These are phyloP conservation scores for Lontra canadensis DNA, from an alignment of 2,113 vertebrate genomes.

Conservation along the genomic window DNA sequence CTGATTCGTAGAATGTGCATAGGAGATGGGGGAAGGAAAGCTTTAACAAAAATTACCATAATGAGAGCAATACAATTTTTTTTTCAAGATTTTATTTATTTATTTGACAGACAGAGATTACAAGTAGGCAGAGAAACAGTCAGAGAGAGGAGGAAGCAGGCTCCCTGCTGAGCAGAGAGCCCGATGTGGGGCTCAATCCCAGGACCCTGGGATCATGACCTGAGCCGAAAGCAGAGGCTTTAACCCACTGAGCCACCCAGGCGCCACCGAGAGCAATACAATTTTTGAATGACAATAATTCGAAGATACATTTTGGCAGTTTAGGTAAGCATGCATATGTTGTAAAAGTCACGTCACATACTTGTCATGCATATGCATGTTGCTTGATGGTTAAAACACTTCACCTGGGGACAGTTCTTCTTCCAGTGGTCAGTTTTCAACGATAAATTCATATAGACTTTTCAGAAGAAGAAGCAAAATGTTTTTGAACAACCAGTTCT, in stretches of 20 bases:
- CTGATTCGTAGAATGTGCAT: not conserved
- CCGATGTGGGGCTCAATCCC: too few species aligned
- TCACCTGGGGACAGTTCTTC: not conserved
- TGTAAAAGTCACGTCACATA: not conserved
- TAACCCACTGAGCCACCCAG: too few species aligned
- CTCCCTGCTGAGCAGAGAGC: too few species aligned
- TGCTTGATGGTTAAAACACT: not conserved
- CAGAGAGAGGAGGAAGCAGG: too few species aligned
- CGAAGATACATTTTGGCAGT: not conserved
- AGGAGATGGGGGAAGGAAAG: not conserved
- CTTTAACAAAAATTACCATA: conserved; percentile 24
- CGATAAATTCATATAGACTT: not conserved
- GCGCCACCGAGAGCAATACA: not conserved
- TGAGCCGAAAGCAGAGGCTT: too few species aligned
- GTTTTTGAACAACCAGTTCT: not conserved
- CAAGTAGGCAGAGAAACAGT: too few species aligned
- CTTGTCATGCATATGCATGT: not conserved
- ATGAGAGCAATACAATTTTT: not conserved
- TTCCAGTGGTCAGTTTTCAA: not conserved
- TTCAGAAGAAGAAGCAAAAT: not conserved
- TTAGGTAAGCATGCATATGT: not conserved
- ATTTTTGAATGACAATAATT: not conserved
- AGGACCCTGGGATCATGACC: too few species aligned
- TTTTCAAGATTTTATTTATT: too few species aligned
- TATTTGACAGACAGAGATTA: too few species aligned